Evolutionary conservation across 2,888 invertebrate species (phyloP), one percentile per base, ranked within the genome.

Genomic region (Campoletis raptor): DNA sequence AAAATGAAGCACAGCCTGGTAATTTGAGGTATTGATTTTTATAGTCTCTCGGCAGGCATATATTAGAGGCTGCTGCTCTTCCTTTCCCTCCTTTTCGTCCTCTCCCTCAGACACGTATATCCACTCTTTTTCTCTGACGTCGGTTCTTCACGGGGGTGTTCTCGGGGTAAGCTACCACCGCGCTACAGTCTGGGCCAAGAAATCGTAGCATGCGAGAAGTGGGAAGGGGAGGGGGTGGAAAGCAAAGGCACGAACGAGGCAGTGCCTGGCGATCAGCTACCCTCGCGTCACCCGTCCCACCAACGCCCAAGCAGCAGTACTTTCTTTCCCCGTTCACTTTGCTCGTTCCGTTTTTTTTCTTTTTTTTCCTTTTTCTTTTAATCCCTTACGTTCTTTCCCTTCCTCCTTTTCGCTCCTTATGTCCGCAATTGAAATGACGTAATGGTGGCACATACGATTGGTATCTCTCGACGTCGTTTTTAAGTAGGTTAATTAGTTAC

Each of bases 1-100:
- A 94, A 94, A 94, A 94, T 94, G 94, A 94, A 94, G 94, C 93
- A 93, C 93, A 93, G 93, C 94, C 94, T 92, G 94, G 94, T 94
- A 94, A 94, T 94, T 94, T 94, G 93, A 94, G 94, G 94, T 94
- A 94, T 94, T 94, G 94, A 94, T 94, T 94, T 94, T 94, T 94
- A 94, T 94, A 94, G 94, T 92, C 94, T 92, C 93, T 93, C 93
- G 92, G 92, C 92, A 92, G 92, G 94, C 94, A 94, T 94, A 94
- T 92, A 94, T 94, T 94, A 94, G 92, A 87, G 85, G 79, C 84
- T 84, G 81, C 83, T 73, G 91, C 89, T 89, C 89, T 89, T 88
- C 90, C 90, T 90, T 90, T 91, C 80, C 74, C 86, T 82, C 83
- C 80, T n/a, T n/a, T n/a, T n/a, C 85, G 74, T 67, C 24, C 36